Conservation (phyloP, 2,113 vertebrate genomes). For the Pterocles orientalis region DNA sequence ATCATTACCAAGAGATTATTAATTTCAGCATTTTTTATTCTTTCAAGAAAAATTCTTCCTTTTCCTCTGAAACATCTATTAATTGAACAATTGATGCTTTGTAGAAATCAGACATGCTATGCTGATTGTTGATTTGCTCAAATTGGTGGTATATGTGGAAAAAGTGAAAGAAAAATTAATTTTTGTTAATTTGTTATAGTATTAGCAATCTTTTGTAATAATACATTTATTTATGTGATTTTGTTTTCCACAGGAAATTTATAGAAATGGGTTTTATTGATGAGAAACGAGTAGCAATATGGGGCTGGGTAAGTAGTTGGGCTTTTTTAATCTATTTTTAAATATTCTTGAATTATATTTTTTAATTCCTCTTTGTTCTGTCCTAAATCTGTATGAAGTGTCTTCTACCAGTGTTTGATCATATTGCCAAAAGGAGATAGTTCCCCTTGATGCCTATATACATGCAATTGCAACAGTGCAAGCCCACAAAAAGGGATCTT, state of each 20-base stretch:
- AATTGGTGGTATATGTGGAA: slow-evolving; percentile 18
- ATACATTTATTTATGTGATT: slow-evolving; percentile 57
- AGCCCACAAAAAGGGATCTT: background rate
- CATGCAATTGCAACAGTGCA: background rate
- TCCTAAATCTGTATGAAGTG: background rate
- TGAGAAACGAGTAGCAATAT: slow-evolving; percentile 84
- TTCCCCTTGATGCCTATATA: background rate
- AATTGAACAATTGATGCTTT: background rate
- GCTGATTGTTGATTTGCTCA: slow-evolving; percentile 24
- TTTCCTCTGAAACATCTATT: background rate
- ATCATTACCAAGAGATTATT: background rate
- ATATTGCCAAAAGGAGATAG: background rate
- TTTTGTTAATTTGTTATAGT: background rate
- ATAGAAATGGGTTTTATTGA: slow-evolving; percentile 86
- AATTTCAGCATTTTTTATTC: background rate
- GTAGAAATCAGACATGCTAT: slow-evolving; percentile 9
- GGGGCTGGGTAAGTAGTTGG: slow-evolving; percentile 84
- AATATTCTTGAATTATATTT: background rate
- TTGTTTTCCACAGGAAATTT: slow-evolving; percentile 79
- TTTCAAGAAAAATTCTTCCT: background rate
- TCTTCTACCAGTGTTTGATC: background rate
- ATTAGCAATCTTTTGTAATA: slow-evolving; percentile 5
- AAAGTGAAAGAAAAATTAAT: background rate
- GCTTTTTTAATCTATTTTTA: background rate
- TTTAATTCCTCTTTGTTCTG: background rate